Evolutionary conservation across 2,113 vertebrate species (phyloP).

Genomic region (Pipa parva): DNA sequence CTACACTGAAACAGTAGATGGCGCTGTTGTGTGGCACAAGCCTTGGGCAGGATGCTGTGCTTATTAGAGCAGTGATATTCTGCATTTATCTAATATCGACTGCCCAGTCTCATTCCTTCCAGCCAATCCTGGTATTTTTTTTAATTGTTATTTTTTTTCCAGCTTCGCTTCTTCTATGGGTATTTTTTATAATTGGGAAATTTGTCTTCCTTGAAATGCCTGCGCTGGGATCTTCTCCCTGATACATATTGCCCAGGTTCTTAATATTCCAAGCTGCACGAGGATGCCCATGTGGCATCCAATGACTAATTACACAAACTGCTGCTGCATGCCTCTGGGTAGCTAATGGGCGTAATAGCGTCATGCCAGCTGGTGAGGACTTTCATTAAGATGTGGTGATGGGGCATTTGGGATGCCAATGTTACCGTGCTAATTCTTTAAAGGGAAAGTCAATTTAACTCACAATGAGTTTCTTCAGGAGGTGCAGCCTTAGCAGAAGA

Average conservation of each 20-base stretch:
- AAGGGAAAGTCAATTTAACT: background rate
- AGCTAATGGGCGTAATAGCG: background rate
- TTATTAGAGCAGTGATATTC: no score
- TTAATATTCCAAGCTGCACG: background rate
- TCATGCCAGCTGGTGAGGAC: background rate
- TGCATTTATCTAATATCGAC: background rate
- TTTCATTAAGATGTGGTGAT: slow-evolving; percentile 10
- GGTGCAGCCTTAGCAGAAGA: background rate
- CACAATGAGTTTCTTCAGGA: background rate
- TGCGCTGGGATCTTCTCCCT: background rate
- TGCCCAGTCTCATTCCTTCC: background rate
- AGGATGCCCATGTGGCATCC: background rate
- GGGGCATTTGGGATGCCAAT: slow-evolving; percentile 1
- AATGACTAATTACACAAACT: slow-evolving; percentile 13
- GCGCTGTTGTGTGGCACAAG: no score
- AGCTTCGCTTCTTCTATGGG: background rate
- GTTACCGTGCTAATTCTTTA: background rate
- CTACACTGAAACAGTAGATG: no score
- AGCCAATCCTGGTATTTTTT: background rate
- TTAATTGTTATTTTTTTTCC: background rate
- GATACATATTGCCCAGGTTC: background rate
- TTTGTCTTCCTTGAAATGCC: slow-evolving; percentile 16
- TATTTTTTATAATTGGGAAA: slow-evolving; percentile 9
- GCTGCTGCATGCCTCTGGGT: background rate
- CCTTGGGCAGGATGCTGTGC: no score